A percentile compares a stretch with the other conserved stretches of the same genome.
phyloP scores from a whole-genome alignment of 2,888 invertebrate genomes.

The Leistus spinibarbis region DNA sequence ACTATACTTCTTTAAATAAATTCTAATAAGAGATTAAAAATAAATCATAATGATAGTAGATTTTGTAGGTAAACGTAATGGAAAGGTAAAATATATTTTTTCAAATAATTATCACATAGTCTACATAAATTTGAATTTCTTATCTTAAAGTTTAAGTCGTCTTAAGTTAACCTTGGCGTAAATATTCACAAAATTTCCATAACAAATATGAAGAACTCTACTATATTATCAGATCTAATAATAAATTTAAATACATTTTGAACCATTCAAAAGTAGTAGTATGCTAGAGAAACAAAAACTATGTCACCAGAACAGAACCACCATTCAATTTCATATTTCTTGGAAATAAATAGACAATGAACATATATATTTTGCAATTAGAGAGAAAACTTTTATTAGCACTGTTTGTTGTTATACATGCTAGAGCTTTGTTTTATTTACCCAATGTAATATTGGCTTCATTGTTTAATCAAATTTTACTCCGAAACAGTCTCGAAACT shows the following conservation, averaged over 20 bases:
- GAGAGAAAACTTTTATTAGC: too few relatives aligned
- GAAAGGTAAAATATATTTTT: constrained; percentile 15
- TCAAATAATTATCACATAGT: constrained; percentile 22
- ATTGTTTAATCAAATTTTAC: constrained; percentile 26
- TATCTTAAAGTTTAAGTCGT: constrained; percentile 6
- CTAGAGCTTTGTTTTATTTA: constrained; percentile 1
- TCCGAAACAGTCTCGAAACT: too few relatives aligned
- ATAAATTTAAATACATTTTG: constrained; percentile 17
- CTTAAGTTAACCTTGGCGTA: constrained; percentile 33
- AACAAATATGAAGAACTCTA: constrained; percentile 25
- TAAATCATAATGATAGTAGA: not conserved
- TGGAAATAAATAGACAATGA: not conserved
- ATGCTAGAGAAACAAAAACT: constrained; percentile 6
- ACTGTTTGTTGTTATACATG: too few relatives aligned
- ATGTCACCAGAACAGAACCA: not conserved
- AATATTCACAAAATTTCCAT: constrained; percentile 39
- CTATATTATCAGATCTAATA: constrained; percentile 29
- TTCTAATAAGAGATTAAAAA: too few relatives aligned
- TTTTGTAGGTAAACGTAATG: not conserved
- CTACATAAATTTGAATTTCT: constrained; percentile 30
- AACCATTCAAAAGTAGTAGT: constrained; percentile 13
- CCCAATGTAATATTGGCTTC: constrained; percentile 16
- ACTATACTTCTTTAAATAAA: too few relatives aligned
- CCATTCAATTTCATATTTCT: not conserved
- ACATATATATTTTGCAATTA: not conserved